A percentile compares a stretch with the other conserved stretches of the same genome.
Conservation (phyloP, 1,140 invertebrate genomes). For the Drosophila pseudoobscura region DNA sequence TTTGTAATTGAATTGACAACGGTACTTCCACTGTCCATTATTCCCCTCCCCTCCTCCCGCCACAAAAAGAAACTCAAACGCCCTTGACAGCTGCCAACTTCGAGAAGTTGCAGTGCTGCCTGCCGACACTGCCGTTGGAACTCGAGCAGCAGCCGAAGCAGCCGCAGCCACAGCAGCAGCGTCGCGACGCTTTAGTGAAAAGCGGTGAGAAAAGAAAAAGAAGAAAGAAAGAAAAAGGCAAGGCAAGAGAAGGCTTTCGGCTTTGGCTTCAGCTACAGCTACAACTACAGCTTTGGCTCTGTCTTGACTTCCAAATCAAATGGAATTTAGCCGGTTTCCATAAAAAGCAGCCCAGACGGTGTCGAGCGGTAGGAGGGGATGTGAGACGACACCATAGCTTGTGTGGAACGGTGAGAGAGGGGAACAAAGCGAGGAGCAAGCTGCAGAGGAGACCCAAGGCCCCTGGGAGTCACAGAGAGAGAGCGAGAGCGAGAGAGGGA, state of each 20-base stretch:
- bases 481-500: slow-evolving; percentile 23
- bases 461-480: not conserved
- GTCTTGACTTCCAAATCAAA: slow-evolving; percentile 71
- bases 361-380: not conserved
- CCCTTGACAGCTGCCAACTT: slow-evolving; percentile 67
- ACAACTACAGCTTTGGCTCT: slow-evolving; percentile 53
- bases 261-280: slow-evolving; percentile 23
- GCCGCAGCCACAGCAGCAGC: not conserved
- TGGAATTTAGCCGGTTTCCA: slow-evolving; percentile 80
- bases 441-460: slow-evolving; percentile 3
- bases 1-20: too few species aligned
- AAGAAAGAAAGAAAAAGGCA: slow-evolving; percentile 45
- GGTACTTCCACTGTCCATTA: too few species aligned
- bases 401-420: slow-evolving; percentile 4
- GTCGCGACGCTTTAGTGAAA: slow-evolving; percentile 46
- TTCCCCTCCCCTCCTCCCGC: not conserved
- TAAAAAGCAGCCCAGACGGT: slow-evolving; percentile 63
- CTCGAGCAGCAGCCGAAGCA: slow-evolving; percentile 19
- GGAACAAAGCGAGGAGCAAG: not conserved
- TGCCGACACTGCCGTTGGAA: slow-evolving; percentile 47
- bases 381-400: not conserved
- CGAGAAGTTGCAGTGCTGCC: slow-evolving; percentile 14
- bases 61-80: slow-evolving; percentile 43
- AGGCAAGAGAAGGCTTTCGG: slow-evolving; percentile 7
- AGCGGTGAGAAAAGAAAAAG: slow-evolving; percentile 49